Percentiles rank a stretch among this genome's conserved stretches.
These are phyloP conservation scores for Osmerus eperlanus DNA, from an alignment of 2,113 vertebrate species.

Conservation along the genomic window DNA sequence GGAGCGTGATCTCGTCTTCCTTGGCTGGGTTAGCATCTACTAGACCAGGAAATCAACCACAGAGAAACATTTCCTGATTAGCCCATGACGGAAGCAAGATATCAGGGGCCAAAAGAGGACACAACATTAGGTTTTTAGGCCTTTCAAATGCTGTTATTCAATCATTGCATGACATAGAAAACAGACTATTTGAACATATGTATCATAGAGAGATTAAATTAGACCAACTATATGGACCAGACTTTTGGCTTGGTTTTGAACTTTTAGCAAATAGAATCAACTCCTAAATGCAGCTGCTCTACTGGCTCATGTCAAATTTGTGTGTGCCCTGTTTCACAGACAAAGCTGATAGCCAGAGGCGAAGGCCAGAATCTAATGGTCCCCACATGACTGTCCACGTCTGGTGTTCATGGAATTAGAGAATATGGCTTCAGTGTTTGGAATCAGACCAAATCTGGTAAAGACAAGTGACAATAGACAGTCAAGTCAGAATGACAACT, in stretches of 20 bases:
- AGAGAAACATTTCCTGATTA: conserved; percentile 38
- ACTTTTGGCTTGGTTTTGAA: too few relatives aligned
- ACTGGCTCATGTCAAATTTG: conserved; percentile 18
- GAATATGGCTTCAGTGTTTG: conserved; percentile 7
- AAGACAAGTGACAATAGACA: too few relatives aligned
- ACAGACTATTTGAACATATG: neutral
- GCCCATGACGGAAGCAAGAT: conserved; percentile 25
- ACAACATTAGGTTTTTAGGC: conserved; percentile 18
- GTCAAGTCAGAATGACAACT: too few relatives aligned
- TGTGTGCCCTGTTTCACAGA: conserved; percentile 25
- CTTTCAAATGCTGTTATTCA: neutral
- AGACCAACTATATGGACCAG: too few relatives aligned
- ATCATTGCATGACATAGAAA: neutral
- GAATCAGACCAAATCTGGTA: conserved; percentile 9
- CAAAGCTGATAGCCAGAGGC: conserved; percentile 36
- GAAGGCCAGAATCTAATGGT: conserved; percentile 15
- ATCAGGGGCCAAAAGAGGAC: conserved; percentile 44
- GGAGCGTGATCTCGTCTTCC: too few relatives aligned
- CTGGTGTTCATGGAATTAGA: conserved; percentile 23
- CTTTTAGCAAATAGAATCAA: too few relatives aligned
- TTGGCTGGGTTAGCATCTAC: neutral
- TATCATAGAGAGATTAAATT: too few relatives aligned
- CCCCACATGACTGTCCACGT: conserved; percentile 42
- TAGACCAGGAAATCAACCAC: neutral
- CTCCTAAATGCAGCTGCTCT: conserved; percentile 3